Conservation (phyloP, 2,113 vertebrate species). For the Eublepharis macularius region DNA sequence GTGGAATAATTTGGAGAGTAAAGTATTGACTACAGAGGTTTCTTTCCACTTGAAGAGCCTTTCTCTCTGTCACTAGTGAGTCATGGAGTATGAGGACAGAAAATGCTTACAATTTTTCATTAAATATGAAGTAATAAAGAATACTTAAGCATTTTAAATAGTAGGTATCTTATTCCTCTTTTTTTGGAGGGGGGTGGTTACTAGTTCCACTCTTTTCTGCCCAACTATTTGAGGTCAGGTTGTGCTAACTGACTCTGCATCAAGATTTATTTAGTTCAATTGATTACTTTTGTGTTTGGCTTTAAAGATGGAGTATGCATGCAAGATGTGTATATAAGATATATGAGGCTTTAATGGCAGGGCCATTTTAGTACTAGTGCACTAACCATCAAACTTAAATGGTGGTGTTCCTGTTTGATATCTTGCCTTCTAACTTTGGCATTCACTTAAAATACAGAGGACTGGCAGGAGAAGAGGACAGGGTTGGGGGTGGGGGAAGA, state of each 20-base stretch:
- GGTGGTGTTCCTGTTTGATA: constrained; percentile 38
- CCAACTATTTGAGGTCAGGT: background rate
- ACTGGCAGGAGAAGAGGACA: constrained; percentile 24
- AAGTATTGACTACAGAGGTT: background rate
- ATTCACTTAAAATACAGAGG: constrained; percentile 36
- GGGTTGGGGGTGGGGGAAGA: constrained; percentile 60
- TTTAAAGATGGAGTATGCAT: fast-evolving
- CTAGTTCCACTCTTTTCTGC: background rate
- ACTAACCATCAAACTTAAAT: constrained; percentile 10
- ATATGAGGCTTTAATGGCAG: background rate
- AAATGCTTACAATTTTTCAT: background rate
- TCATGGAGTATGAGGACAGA: background rate
- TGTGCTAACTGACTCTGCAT: background rate
- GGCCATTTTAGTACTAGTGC: fast-evolving
- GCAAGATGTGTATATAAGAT: background rate
- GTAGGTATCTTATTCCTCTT: background rate
- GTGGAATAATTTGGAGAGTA: background rate
- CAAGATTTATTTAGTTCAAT: background rate
- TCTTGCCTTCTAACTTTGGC: constrained; percentile 36
- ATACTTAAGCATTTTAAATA: background rate
- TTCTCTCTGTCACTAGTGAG: background rate
- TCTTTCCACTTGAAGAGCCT: too few species aligned
- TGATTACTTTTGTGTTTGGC: too few species aligned
- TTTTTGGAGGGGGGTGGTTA: background rate
- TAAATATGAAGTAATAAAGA: background rate